phyloP scores from a whole-genome alignment of 1,140 invertebrate genomes.

The Gryon sp. region DNA sequence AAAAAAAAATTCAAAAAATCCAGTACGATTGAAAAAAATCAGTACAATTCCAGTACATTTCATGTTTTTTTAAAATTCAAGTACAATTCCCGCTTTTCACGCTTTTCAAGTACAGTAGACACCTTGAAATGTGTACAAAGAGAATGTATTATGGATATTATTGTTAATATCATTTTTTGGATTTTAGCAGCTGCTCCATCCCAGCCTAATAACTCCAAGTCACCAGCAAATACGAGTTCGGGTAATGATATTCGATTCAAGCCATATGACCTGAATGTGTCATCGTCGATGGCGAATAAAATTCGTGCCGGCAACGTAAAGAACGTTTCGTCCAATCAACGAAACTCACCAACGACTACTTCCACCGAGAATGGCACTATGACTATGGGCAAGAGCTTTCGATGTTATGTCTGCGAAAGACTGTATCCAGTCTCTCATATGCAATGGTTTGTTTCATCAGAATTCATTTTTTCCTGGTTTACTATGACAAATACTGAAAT shows the following conservation, averaged over 20 bases:
- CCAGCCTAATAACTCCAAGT: constrained; percentile 79
- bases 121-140: too few species aligned
- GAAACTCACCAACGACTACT: constrained; percentile 76
- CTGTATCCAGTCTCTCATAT: constrained; percentile 85
- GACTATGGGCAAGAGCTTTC: constrained; percentile 76
- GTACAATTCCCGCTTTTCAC: too few species aligned
- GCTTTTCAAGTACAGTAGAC: too few species aligned
- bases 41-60: too few species aligned
- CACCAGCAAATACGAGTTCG: constrained; percentile 79
- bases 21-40: too few species aligned
- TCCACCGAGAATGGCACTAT: constrained; percentile 74
- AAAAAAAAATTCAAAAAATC: too few species aligned
- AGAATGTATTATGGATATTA: too few species aligned
- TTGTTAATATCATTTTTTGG: too few species aligned
- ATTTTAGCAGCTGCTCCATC: constrained; percentile 73
- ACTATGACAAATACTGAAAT: too few species aligned
- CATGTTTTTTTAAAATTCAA: too few species aligned
- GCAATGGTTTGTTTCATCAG: constrained; percentile 87
- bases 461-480: too few species aligned
- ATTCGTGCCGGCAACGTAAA: constrained; percentile 76
- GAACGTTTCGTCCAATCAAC: constrained; percentile 74
- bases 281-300: constrained; percentile 79
- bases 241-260: constrained; percentile 84
- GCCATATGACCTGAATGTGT: constrained; percentile 85
- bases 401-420: constrained; percentile 88